phyloP scores from a whole-genome alignment of 2,113 vertebrate genomes.

The Salvelinus namaycush region DNA sequence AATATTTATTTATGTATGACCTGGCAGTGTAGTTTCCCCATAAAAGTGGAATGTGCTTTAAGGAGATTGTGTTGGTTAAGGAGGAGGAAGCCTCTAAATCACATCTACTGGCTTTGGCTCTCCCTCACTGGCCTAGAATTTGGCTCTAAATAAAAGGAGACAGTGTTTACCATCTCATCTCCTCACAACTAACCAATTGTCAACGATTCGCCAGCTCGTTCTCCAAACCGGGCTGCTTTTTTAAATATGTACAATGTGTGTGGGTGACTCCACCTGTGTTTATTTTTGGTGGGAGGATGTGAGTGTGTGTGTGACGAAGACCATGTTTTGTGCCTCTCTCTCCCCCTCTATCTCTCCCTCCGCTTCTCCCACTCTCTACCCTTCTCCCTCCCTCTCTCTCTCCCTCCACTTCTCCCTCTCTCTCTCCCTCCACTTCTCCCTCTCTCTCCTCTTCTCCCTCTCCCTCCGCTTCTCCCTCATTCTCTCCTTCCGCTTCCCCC shows the following conservation, averaged over 20 bases:
- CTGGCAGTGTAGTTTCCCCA: constrained; percentile 8
- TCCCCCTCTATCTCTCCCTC: not conserved
- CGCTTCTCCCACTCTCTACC: not conserved
- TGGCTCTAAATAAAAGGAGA: constrained; percentile 55
- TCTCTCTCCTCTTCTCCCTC: not conserved
- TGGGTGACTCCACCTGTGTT: constrained; percentile 56
- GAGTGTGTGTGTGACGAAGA: constrained; percentile 37
- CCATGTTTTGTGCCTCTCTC: constrained; percentile 32
- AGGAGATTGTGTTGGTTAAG: constrained; percentile 17
- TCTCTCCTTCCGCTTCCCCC: not conserved
- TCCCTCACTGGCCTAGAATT: constrained; percentile 40
- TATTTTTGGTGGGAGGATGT: constrained; percentile 42
- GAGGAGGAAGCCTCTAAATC: constrained; percentile 19
- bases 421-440: too few relatives aligned
- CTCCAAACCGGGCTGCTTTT: constrained; percentile 34
- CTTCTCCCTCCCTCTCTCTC: not conserved
- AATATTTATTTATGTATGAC: constrained; percentile 12
- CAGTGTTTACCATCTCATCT: constrained; percentile 45
- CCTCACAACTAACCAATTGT: constrained; percentile 1
- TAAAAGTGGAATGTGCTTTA: constrained; percentile 13
- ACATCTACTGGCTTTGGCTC: constrained; percentile 33
- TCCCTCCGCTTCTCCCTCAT: not conserved
- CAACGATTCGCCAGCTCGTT: constrained; percentile 28
- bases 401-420: not conserved
- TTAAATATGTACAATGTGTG: constrained; percentile 35